Evolutionary conservation across 37 sponge, comb jelly and placozoan genomes (phyloP).

Genomic region (Cliona cf. orientalis): DNA sequence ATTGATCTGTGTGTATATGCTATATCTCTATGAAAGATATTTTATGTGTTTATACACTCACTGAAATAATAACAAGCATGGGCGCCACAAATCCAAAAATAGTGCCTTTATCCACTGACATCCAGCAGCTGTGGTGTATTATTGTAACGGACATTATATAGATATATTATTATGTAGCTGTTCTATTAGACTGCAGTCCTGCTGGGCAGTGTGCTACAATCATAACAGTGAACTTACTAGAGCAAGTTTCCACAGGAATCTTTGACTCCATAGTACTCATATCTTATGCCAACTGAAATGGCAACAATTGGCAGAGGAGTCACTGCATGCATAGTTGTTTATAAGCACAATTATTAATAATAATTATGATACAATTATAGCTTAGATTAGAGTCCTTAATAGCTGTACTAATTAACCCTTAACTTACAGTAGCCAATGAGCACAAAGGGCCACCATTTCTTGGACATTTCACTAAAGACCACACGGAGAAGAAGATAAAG

Average conservation of each 20-base stretch:
- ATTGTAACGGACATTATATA: no score
- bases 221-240: slow-evolving; percentile 8
- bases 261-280: slow-evolving; percentile 33
- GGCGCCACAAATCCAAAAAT: slow-evolving; percentile 59
- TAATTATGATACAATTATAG: no score
- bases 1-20: no score
- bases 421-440: slow-evolving; percentile 59
- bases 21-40: no score
- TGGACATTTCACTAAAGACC: slow-evolving; percentile 38
- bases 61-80: slow-evolving; percentile 37
- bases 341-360: background rate
- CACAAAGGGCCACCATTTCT: slow-evolving; percentile 65
- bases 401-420: background rate
- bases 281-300: slow-evolving; percentile 12
- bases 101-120: slow-evolving; percentile 22
- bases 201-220: no score
- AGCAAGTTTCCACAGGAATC: slow-evolving; percentile 12
- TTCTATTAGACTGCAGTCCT: no score
- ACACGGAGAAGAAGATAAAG: slow-evolving; percentile 62
- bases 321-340: slow-evolving; percentile 11
- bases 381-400: no score
- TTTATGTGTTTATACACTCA: no score
- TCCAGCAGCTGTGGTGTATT: slow-evolving; percentile 44
- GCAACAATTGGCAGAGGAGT: slow-evolving; percentile 41
- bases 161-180: no score